Evolutionary conservation across 2,888 invertebrate species (phyloP), one percentile per base, ranked within the genome.

Genomic region (Polietes domitor): DNA sequence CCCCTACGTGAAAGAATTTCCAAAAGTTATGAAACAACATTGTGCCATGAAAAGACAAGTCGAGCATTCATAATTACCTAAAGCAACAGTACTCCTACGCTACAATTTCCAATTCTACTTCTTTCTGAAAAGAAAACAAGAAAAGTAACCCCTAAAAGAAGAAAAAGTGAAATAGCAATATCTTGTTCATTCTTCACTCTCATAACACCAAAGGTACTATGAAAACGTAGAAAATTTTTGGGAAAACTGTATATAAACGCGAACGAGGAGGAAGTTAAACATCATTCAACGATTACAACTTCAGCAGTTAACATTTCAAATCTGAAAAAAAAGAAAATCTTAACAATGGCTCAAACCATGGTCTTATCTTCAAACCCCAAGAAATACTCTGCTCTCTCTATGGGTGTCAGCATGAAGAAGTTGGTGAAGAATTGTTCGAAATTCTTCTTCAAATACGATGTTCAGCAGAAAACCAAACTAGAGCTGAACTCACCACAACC

Each of bases 401-500:
- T 72, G 41, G 26, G 28, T 32, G 85, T 86, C 65, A 32, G 74
- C 15, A 86, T 88, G 4, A 77, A 78, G 6, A 86, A 87, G 19
- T 86, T 87, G 73, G 74, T 87, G 32, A 88, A 82, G 70, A 87
- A 87, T 72, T 86, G 88, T 24, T 82, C 88, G 71, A 88, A 84
- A 70, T 72, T 86, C 19, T 82, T 89, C 65, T 87, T 82, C 50
- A 86, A 86, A 28, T 83, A 88, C 50, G 87, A 89, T 77, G 19
- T 72, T 5, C 21, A 80, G 12, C 37, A 72, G 53, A 55, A 58
- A 37, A n/a, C 5, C 24, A 71, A 58, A 76, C 17, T 65, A n/a
- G n/a, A 3, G 15, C 2, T 15, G 37, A n/a, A n/a, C 9, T 15
- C 26, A 28, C 0, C 2, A 0, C 9, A n/a, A 7, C 2, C 12